Conservation (phyloP, 1,140 invertebrate genomes). For the Anadara kagoshimensis region DNA sequence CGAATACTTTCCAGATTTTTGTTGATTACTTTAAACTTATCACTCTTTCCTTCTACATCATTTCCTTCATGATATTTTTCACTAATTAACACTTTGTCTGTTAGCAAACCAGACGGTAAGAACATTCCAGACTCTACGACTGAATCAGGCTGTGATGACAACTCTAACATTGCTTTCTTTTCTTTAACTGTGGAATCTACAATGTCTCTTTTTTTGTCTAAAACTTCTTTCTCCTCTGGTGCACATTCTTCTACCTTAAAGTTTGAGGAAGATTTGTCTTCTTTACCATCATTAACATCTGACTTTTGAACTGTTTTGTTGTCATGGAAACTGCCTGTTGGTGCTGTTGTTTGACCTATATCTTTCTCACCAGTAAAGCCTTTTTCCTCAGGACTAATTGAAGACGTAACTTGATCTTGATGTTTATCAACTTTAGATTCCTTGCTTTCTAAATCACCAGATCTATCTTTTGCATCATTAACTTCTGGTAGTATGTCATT, state of each 20-base stretch:
- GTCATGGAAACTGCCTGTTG: background rate
- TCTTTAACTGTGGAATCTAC: no score
- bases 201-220: background rate
- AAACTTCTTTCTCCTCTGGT: background rate
- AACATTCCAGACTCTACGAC: no score
- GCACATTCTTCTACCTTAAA: background rate
- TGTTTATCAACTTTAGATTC: background rate
- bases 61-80: no score
- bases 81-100: no score
- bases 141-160: no score
- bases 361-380: background rate
- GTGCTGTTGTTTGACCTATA: background rate
- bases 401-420: background rate
- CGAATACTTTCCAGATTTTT: no score
- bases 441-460: no score
- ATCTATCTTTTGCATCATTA: constrained; percentile 2
- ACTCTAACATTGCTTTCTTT: no score
- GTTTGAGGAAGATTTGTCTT: background rate
- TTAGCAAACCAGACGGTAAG: no score
- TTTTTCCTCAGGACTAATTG: background rate
- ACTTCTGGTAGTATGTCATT: background rate
- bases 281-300: background rate
- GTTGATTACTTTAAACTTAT: no score
- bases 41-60: no score
- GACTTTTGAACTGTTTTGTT: background rate